These are phyloP conservation scores for Megalops atlanticus DNA, from an alignment of 2,113 vertebrate genomes.

Conservation along the genomic window DNA sequence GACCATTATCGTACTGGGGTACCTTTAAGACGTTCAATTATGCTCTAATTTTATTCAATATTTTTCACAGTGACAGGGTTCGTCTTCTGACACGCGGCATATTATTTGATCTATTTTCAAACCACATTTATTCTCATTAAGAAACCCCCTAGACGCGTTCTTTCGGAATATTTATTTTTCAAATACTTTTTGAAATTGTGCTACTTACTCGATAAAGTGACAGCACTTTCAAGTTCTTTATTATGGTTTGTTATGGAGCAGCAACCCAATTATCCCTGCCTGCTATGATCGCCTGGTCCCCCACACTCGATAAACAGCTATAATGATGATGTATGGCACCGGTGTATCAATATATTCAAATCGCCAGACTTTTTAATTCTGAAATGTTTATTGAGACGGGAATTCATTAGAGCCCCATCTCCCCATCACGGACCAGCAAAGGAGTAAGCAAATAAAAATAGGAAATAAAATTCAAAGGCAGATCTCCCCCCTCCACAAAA, in stretches of 20 bases:
- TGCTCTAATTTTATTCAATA: slow-evolving; percentile 80
- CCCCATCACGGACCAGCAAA: slow-evolving; percentile 26
- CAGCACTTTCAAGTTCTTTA: slow-evolving; percentile 83
- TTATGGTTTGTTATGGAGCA: slow-evolving; percentile 68
- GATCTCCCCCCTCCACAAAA: not conserved
- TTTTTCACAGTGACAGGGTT: slow-evolving; percentile 75
- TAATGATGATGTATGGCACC: slow-evolving; percentile 66
- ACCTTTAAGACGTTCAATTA: slow-evolving; percentile 62
- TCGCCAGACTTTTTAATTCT: slow-evolving; percentile 73
- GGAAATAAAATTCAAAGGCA: slow-evolving; percentile 33
- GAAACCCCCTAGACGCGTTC: slow-evolving; percentile 78
- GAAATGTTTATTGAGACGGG: slow-evolving; percentile 68
- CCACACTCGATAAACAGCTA: slow-evolving; percentile 78
- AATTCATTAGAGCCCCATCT: slow-evolving; percentile 45
- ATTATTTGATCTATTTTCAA: slow-evolving; percentile 80
- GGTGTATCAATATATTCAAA: slow-evolving; percentile 78
- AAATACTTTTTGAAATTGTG: slow-evolving; percentile 76
- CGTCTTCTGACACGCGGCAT: slow-evolving; percentile 75
- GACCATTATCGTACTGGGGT: slow-evolving; percentile 15
- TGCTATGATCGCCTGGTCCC: slow-evolving; percentile 65
- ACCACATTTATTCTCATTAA: slow-evolving; percentile 78
- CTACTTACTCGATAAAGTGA: slow-evolving; percentile 78
- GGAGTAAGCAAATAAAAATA: slow-evolving; percentile 39
- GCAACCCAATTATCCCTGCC: slow-evolving; percentile 80
- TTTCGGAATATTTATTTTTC: slow-evolving; percentile 74